Evolutionary conservation across 2,888 invertebrate genomes (phyloP), one percentile per base, ranked within the genome.

Genomic region (Rhaphigaster nebulosa): DNA sequence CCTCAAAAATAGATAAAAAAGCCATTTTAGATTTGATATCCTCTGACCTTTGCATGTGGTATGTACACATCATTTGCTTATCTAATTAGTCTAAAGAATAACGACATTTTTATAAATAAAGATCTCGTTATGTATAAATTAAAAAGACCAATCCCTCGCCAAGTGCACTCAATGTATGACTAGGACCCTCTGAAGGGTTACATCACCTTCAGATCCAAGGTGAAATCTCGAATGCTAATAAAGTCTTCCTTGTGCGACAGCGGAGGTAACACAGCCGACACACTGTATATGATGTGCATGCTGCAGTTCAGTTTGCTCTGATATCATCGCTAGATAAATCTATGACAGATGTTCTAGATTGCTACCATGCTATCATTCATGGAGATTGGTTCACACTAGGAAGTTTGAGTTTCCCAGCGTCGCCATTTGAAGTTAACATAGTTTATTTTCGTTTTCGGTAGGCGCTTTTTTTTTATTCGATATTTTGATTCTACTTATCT

Each of bases 321-420:
- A 76, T 38, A 38, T 76, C 70, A 76, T 76, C 70, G 34, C 38
- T 23, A 76, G 70, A 76, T 76, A 76, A 20, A 76, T 18, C 70
- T 23, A 38, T 76, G 70, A 20, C 70, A 76, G 70, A 76, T 76
- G 70, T 23, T 38, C 34, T 38, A 38, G 70, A 76, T 76, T 76
- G 20, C 34, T 6, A 0, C 10, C 20, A 2, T 18, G 8, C 10
- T 2, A 38, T 38, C 70, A 76, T 20, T 34, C 70, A 34, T 38
- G 38, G 20, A 38, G 34, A 38, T 76, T 20, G 38, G 70, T 76
- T 76, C 34, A 76, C 70, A 34, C 34, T 20, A 38, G 38, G 34
- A 76, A 76, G 10, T 23, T 23, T 38, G 4, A 18, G 10, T 65
- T 65, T 29, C 18, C 5, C 29, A 65, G 29, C 29, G 29, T 65